Conservation (phyloP, 2,797 vertebrate species). For the Hirundo rustica region DNA sequence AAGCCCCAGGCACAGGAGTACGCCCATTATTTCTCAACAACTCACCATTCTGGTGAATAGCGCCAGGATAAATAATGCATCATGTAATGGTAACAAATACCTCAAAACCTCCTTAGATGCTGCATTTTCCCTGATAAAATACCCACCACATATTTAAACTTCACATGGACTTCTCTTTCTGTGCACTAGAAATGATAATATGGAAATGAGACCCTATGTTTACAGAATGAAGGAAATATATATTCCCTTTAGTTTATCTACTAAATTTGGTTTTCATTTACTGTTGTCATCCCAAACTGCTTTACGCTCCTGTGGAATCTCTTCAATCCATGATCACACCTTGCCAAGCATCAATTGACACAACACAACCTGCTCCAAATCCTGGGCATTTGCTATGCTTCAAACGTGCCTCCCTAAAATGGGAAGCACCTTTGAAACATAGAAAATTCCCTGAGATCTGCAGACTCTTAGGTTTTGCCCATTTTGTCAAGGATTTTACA, state of each 20-base stretch:
- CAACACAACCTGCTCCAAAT: background rate
- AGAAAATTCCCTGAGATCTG: background rate
- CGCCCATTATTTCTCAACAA: accelerated
- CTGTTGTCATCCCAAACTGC: background rate
- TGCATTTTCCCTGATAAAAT: background rate
- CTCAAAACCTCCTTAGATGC: background rate
- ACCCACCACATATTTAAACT: background rate
- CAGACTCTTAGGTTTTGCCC: background rate
- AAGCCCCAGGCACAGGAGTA: background rate
- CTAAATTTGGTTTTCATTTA: background rate
- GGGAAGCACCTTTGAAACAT: background rate
- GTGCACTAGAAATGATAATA: background rate
- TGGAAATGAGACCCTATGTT: background rate
- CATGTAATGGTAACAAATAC: background rate
- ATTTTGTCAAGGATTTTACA: background rate
- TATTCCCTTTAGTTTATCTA: background rate
- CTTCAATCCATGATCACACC: background rate
- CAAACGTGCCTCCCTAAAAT: background rate
- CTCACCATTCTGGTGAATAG: background rate
- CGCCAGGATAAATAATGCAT: background rate
- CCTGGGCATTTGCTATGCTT: background rate
- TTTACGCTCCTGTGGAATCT: background rate
- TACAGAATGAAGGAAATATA: background rate
- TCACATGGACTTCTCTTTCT: background rate
- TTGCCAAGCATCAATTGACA: background rate